Conservation (phyloP, 2,113 vertebrate genomes). For the Callipepla squamata region DNA sequence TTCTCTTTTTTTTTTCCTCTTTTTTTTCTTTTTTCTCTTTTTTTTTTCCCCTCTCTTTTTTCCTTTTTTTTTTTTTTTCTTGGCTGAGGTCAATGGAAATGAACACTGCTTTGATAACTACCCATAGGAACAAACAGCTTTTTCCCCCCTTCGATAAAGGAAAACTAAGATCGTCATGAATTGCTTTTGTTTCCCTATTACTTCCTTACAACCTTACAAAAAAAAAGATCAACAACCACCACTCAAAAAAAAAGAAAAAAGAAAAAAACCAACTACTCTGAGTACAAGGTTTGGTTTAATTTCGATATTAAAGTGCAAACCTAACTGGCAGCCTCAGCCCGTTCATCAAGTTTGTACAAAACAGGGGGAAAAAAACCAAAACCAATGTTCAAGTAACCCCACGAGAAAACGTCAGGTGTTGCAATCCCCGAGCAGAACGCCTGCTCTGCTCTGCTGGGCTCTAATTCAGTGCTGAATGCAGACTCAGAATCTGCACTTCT, state of each 20-base stretch:
- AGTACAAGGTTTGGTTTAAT: constrained; percentile 71
- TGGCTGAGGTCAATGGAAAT: constrained; percentile 67
- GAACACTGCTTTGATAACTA: constrained; percentile 60
- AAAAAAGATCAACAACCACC: constrained; percentile 56
- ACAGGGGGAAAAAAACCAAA: neutral
- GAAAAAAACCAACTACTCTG: constrained; percentile 4
- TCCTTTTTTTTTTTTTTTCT: neutral
- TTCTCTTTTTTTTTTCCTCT: neutral
- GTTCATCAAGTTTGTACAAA: constrained; percentile 62
- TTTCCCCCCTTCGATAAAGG: constrained; percentile 19
- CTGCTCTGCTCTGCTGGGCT: constrained; percentile 62
- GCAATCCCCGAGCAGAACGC: constrained; percentile 53
- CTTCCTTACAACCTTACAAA: constrained; percentile 57
- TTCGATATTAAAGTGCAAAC: constrained; percentile 79
- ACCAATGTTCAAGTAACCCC: constrained; percentile 58
- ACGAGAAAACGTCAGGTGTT: constrained; percentile 36
- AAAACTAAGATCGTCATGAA: constrained; percentile 69
- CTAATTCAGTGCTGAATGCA: constrained; percentile 70
- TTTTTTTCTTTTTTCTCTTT: neutral
- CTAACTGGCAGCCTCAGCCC: constrained; percentile 70
- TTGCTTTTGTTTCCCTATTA: constrained; percentile 69
- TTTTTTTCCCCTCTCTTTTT: neutral
- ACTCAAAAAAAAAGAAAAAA: neutral
- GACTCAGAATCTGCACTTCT: constrained; percentile 67
- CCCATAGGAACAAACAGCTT: constrained; percentile 57